Evolutionary conservation across 2,797 vertebrate species (phyloP), one percentile per base, ranked within the genome.

Genomic region (Sphaeramia orbicularis): DNA sequence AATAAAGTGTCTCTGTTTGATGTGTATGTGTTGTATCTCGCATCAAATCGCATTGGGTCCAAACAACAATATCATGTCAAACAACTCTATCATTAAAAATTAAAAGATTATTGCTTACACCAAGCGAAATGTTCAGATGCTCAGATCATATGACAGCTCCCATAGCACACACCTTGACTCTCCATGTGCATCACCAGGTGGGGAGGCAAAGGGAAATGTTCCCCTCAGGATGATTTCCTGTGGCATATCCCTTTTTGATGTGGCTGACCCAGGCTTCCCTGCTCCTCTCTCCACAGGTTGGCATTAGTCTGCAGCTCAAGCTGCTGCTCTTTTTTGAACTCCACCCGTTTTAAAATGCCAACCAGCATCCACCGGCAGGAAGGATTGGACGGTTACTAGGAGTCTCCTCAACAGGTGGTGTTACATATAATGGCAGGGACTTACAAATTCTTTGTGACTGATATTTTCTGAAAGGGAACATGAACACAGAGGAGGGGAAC

Each of bases 261-360:
- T 71, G 65, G 48, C 64, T 76, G 78, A 80, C 63, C 75, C 1
- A 4, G 63, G 72, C 63, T 51, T 81, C 73, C 66, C 74, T 71
- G 65, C 65, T 75, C 41, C 36, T 44, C 62, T 69, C 86, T 56
- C 85, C 41, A 41, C 77, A 80, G 71, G 80, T 36, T 71, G 67
- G 54, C 76, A 81, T 90, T 78, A 85, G 59, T 82, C 77, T 74
- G 65, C 44, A 53, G 56, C 65, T 73, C 79, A 80, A 88, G 77
- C 86, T 90, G 88, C 75, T 86, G 56, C 14, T 62, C 83, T 85
- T 80, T 66, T 80, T 75, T 84, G 69, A 89, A 87, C 87, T 86
- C 72, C 80, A 54, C 73, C 79, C 71, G 59, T 78, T 76, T 75
- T 47, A 65, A 91, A 93, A 92, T 86, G 89, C 64, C 88, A 90